Percentiles rank a stretch among this genome's conserved stretches.
phyloP scores from a whole-genome alignment of 92 coral and sea anemone species.

The Micromussa lordhowensis region DNA sequence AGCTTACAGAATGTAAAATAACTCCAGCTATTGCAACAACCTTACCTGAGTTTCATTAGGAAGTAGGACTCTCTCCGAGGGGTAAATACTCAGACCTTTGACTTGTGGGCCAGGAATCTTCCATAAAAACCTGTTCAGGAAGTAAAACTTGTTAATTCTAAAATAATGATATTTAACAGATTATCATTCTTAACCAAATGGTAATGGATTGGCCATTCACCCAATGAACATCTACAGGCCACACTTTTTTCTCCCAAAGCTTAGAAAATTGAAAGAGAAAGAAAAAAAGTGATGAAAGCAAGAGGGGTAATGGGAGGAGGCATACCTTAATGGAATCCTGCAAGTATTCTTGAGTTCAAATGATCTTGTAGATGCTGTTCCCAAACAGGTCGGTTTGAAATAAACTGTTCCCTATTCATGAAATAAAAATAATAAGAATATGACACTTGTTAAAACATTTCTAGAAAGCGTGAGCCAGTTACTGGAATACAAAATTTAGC shows the following conservation, averaged over 20 bases:
- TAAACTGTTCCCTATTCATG: slow-evolving; percentile 75
- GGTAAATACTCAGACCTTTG: slow-evolving; percentile 69
- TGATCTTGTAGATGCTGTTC: slow-evolving; percentile 79
- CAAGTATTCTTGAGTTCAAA: slow-evolving; percentile 83
- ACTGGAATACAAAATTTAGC: too few species aligned
- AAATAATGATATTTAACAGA: background rate
- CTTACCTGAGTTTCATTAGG: slow-evolving; percentile 90
- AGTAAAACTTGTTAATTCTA: background rate
- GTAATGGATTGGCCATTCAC: too few species aligned
- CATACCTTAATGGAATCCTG: slow-evolving; percentile 85
- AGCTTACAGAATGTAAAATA: background rate
- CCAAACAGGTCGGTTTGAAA: slow-evolving; percentile 93
- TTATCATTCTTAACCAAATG: background rate
- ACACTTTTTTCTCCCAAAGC: background rate
- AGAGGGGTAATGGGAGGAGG: background rate
- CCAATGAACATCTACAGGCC: too few species aligned
- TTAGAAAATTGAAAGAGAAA: background rate
- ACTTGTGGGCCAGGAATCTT: slow-evolving; percentile 77
- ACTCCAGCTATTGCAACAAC: background rate
- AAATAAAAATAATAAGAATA: background rate
- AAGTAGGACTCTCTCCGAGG: slow-evolving; percentile 69
- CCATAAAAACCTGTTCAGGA: slow-evolving; percentile 79
- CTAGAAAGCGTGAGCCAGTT: background rate
- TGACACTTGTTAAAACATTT: background rate
- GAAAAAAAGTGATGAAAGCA: background rate